Conservation (phyloP, 2,113 vertebrate species). For the Leptocoma aspasia region DNA sequence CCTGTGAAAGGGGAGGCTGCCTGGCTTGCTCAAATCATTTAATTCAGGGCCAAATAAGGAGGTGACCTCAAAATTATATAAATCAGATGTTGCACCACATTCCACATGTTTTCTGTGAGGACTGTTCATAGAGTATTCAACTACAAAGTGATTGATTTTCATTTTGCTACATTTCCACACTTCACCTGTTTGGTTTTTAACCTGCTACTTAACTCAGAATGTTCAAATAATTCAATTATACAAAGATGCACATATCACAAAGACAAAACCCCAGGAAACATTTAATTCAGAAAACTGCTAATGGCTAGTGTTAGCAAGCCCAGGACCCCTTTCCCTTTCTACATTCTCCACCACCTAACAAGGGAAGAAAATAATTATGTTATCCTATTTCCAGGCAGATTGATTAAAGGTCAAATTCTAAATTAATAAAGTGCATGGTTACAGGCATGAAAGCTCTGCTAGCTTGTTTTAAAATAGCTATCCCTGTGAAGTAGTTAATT, state of each 20-base stretch:
- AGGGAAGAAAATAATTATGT: conserved; percentile 50
- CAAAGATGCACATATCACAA: neutral
- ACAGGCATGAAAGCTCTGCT: neutral
- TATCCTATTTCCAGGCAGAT: conserved; percentile 26
- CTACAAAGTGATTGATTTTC: conserved; percentile 49
- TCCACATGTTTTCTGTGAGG: conserved; percentile 42
- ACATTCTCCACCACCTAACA: neutral
- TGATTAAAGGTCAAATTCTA: conserved; percentile 32
- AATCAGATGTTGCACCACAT: conserved; percentile 3
- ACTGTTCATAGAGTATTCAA: conserved; percentile 52
- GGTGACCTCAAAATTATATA: conserved; percentile 30
- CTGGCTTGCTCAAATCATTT: neutral
- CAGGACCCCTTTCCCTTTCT: conserved; percentile 23
- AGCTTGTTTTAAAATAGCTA: conserved; percentile 4
- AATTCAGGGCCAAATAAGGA: conserved; percentile 19
- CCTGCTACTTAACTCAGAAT: conserved; percentile 40
- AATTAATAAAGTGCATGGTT: conserved; percentile 37
- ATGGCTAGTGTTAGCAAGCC: conserved; percentile 42
- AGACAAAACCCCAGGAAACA: conserved; percentile 7
- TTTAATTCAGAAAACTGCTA: conserved; percentile 49
- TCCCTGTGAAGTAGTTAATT: neutral
- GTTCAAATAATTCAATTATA: conserved; percentile 49
- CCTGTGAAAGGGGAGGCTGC: conserved; percentile 9
- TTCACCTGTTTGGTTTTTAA: neutral
- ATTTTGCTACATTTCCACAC: conserved; percentile 49